Base-by-base conservation (phyloP, 2,888 invertebrate genomes). In the Tetranychus truncatus region DNA sequence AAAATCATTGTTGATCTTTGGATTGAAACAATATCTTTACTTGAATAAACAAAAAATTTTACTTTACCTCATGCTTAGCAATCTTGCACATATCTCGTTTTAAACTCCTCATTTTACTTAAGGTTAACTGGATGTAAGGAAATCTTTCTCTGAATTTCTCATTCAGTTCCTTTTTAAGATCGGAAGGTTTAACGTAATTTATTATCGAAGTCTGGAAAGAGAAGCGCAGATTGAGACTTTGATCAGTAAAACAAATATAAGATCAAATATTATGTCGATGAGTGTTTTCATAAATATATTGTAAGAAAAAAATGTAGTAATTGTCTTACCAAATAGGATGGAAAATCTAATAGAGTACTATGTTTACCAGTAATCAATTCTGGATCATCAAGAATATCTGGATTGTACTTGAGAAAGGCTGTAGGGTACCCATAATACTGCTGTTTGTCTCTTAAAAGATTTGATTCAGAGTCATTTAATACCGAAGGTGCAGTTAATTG, bases 41-140 rank as follows among this genome's bases (percentile, higher is more conserved):
- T 20, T 20, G 9, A 72, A 44, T 15, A 4, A 72, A 24, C 24
- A 24, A n/a, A 21, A 69, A 71, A 24, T 21, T 20, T 8, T 18
- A 46, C 9, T 18, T 73, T 71, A 80, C 92, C 76, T 81, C 81
- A 80, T 89, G 85, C 83, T 90, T 91, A 2, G 91, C 91, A 76
- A 93, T 92, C 83, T 92, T 91, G 44, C 91, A 87, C 92, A 97
- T 92, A 85, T 96, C 96, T 79, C 92, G 88, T 84, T 97, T 97
- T 78, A 97, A 88, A 84, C 96, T 95, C 84, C 95, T 87, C 75
- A 97, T 85, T 86, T 97, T 97, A 84, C 95, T 96, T 76, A 97
- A 86, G 5, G 95, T 95, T 46, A 97, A 85, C 82, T 95, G 92
- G 78, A 97, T 89, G 80, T 91, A 89, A 0, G 97, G 97, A 85